Evolutionary conservation across 2,113 vertebrate species (phyloP).

Genomic region (Atlantisia rogersi): DNA sequence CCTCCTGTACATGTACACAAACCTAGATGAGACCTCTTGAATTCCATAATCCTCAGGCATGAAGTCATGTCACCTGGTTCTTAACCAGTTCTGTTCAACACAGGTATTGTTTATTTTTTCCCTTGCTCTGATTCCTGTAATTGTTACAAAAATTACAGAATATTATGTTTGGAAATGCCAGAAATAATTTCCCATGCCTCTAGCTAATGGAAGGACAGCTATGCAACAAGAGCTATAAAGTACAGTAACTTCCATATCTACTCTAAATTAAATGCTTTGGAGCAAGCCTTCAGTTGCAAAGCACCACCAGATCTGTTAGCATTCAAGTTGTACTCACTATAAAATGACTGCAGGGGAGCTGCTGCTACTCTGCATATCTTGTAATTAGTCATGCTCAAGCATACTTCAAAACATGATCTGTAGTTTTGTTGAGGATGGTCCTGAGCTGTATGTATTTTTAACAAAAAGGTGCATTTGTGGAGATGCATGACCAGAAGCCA

Average conservation of each 20-base stretch:
- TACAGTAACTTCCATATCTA: neutral
- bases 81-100: neutral
- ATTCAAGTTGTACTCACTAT: neutral
- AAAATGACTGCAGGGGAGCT: neutral
- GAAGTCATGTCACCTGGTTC: neutral
- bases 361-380: neutral
- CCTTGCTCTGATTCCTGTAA: neutral
- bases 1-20: neutral
- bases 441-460: neutral
- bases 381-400: neutral
- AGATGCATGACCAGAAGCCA: neutral
- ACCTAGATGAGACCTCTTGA: neutral
- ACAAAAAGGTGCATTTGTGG: neutral
- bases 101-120: neutral
- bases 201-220: neutral
- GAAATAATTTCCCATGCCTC: neutral
- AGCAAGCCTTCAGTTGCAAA: neutral
- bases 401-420: fast-evolving
- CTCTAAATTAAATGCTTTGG: neutral
- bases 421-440: neutral
- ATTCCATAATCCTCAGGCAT: neutral
- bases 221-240: neutral
- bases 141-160: neutral
- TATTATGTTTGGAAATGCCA: neutral
- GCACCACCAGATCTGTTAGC: neutral